phyloP scores from a whole-genome alignment of 23 tunicate species.

The Trididemnum nubilum region DNA sequence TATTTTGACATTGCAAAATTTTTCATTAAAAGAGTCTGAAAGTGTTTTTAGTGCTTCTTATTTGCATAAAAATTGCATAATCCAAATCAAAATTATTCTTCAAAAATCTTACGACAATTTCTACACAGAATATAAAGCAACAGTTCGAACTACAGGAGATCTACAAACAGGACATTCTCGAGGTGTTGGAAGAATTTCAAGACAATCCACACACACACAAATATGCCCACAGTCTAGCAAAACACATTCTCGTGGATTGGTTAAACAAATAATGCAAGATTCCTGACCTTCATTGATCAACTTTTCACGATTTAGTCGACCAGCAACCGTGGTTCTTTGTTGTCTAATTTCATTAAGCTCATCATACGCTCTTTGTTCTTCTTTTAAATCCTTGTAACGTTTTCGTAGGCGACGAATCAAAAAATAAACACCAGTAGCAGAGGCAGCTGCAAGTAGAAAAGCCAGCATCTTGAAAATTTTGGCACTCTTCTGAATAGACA shows the following conservation, averaged over 20 bases:
- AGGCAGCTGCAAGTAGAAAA: slow-evolving; percentile 40
- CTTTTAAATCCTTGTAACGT: slow-evolving; percentile 26
- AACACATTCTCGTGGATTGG: slow-evolving; percentile 86
- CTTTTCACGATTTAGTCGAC: slow-evolving; percentile 19
- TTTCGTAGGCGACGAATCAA: slow-evolving; percentile 27
- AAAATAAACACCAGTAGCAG: slow-evolving; percentile 55
- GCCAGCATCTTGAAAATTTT: slow-evolving; percentile 55
- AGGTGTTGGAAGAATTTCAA: slow-evolving; percentile 72
- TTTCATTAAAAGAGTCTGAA: too few relatives aligned
- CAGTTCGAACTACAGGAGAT: slow-evolving; percentile 42
- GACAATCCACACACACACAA: slow-evolving; percentile 84
- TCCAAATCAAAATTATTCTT: too few relatives aligned
- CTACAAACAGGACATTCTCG: slow-evolving; percentile 86
- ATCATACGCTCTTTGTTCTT: slow-evolving; percentile 24
- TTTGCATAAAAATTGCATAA: too few relatives aligned
- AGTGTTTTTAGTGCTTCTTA: too few relatives aligned
- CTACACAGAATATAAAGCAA: slow-evolving; percentile 73
- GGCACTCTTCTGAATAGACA: slow-evolving; percentile 24
- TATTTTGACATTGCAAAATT: too few relatives aligned
- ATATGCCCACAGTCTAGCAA: slow-evolving; percentile 88
- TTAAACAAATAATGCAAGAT: slow-evolving; percentile 69
- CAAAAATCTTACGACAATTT: too few relatives aligned
- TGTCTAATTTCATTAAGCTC: slow-evolving; percentile 49
- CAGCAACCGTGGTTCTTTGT: slow-evolving; percentile 29
- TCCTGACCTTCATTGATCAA: neutral